A percentile compares a stretch with the other conserved stretches of the same genome.
phyloP scores from a whole-genome alignment of 2,113 vertebrate genomes.

The Tetrao urogallus region DNA sequence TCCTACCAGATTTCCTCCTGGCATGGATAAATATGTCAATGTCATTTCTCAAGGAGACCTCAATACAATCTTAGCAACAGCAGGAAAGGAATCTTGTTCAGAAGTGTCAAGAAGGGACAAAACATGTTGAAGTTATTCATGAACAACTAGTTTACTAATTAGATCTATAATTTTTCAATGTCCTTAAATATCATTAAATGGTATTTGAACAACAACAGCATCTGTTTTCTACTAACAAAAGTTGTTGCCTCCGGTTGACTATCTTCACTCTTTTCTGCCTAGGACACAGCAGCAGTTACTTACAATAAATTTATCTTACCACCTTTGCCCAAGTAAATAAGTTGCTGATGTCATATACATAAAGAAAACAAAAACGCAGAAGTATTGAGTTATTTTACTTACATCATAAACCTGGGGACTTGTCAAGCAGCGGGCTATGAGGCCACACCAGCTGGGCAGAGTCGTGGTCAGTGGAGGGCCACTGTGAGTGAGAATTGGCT shows the following conservation, averaged over 20 bases:
- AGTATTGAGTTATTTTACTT: constrained; percentile 64
- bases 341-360: not conserved
- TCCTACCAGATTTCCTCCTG: not conserved
- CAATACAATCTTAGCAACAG: not conserved
- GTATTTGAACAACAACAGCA: not conserved
- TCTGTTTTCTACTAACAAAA: not conserved
- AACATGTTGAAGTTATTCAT: not conserved
- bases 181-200: not conserved
- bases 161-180: not conserved
- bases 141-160: not conserved
- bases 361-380: not conserved
- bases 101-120: not conserved
- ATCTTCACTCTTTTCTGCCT: not conserved
- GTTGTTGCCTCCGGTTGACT: not conserved
- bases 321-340: not conserved
- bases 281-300: not conserved
- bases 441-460: constrained; percentile 92
- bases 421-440: constrained; percentile 92
- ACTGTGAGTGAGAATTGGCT: constrained; percentile 96
- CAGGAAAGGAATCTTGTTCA: not conserved
- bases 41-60: not conserved
- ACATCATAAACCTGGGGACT: constrained; percentile 94
- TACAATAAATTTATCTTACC: not conserved
- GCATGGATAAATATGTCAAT: not conserved
- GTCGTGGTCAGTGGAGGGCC: constrained; percentile 94